phyloP scores from a whole-genome alignment of 2,797 vertebrate species.

The Erethizon dorsatum region DNA sequence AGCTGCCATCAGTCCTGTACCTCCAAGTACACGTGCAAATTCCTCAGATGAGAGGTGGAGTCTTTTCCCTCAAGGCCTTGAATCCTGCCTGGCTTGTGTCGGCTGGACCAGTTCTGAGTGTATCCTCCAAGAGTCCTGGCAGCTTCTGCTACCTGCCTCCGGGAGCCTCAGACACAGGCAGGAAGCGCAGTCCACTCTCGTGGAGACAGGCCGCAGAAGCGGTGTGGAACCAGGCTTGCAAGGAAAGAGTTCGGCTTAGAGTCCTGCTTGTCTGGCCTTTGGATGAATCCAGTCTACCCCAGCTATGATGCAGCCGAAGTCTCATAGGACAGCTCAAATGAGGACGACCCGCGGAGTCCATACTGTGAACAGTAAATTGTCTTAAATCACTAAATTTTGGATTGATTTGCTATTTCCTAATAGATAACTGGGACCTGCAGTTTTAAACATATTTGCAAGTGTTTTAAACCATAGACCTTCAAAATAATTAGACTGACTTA shows the following conservation, averaged over 20 bases:
- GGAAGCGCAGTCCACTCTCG: background rate
- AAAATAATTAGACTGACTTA: background rate
- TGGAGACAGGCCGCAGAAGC: background rate
- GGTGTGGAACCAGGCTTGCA: background rate
- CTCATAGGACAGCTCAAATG: background rate
- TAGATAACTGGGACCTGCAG: background rate
- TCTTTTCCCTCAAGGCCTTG: background rate
- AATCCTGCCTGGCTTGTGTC: background rate
- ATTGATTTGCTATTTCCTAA: background rate
- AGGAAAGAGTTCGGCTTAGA: background rate
- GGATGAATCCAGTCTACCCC: background rate
- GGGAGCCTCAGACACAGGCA: no score
- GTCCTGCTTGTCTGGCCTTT: background rate
- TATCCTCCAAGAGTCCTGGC: background rate
- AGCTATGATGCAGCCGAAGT: background rate
- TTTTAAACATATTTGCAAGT: background rate
- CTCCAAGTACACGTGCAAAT: background rate
- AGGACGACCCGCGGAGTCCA: background rate
- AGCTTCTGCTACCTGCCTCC: background rate
- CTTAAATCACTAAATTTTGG: background rate
- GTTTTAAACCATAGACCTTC: background rate
- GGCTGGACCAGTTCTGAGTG: background rate
- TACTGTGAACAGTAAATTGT: background rate
- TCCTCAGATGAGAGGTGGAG: background rate
- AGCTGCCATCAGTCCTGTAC: background rate